Evolutionary conservation across 2,113 vertebrate genomes (phyloP).

Genomic region (Semicossyphus pulcher): DNA sequence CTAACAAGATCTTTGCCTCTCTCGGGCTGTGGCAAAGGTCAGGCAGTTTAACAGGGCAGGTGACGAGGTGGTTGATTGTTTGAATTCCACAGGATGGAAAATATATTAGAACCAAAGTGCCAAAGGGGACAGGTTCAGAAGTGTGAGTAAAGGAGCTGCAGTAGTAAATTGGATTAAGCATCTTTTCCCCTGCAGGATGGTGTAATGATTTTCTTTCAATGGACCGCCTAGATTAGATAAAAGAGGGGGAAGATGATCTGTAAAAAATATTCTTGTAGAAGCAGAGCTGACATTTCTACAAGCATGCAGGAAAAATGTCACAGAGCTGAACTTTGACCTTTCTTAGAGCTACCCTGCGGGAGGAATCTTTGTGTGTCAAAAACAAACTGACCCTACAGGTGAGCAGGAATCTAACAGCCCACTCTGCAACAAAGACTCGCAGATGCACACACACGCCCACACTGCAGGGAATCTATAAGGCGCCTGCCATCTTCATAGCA

Average conservation of each 20-base stretch:
- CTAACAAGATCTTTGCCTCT: conserved; percentile 29
- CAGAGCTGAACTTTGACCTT: conserved; percentile 42
- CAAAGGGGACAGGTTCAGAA: background rate
- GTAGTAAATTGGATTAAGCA: too few relatives aligned
- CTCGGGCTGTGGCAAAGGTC: conserved; percentile 47
- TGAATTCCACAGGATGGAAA: conserved; percentile 7
- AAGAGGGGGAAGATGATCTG: background rate
- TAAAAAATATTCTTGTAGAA: background rate
- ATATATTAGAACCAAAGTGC: background rate
- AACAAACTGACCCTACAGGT: conserved; percentile 32
- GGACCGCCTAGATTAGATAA: background rate
- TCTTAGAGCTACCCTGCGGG: conserved; percentile 14
- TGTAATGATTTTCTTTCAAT: background rate
- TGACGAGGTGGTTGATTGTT: conserved; percentile 21
- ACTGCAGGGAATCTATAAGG: background rate
- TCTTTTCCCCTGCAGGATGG: background rate
- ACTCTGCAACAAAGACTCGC: background rate
- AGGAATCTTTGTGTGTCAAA: conserved; percentile 5
- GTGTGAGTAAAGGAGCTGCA: background rate
- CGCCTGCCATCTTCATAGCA: conserved; percentile 19
- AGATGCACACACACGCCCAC: background rate
- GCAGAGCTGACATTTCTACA: background rate
- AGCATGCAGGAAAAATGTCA: background rate
- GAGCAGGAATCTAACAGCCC: conserved; percentile 29
- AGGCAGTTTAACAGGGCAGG: conserved; percentile 24